Base-by-base conservation (phyloP, 2,888 invertebrate species). In the Pomacea canaliculata region DNA sequence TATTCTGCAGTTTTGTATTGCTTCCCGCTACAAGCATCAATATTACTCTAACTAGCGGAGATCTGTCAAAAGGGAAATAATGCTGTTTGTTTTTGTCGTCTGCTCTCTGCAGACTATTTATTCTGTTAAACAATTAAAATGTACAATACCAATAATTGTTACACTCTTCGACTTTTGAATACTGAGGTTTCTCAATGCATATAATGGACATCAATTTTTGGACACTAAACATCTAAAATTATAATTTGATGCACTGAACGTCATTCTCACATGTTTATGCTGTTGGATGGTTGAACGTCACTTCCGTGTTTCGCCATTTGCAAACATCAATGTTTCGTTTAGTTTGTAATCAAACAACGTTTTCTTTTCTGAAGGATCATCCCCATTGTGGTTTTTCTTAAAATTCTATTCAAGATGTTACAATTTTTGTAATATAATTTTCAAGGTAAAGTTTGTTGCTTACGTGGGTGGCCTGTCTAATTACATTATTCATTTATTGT, bases 221-320 rank as follows among this genome's bases (percentile, higher is more conserved):
- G 51, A 56, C 16, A 56, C 63, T 19, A 27, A 8, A 27, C 63
- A 63, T 63, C 27, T 63, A 23, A 63, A 63, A 63, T 63, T n/a
- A n/a, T 63, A 63, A 63, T 63, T 63, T 63, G 63, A 63, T 63
- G 63, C 63, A 63, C 63, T 63, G 63, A 12, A 63, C 19, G 63
- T 63, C 63, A 63, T 19, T 27, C 23, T 63, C 63, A 63, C 23
- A 63, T 72, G 72, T 72, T 71, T 66, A 72, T 72, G 72, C 72
- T 66, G 66, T 72, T 49, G 65, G 66, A 66, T 63, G 66, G 63
- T 60, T 2, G 60, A 13, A 76, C 79, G 79, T 79, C 79, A 79
- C 77, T 79, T 79, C 79, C 79, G 79, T 70, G 70, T 76, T 76
- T 73, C 71, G 65, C 75, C 73, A 71, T 70, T 76, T 76, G 62